Conservation (phyloP, 2,888 invertebrate genomes). For the Minunthozetes semirufus region DNA sequence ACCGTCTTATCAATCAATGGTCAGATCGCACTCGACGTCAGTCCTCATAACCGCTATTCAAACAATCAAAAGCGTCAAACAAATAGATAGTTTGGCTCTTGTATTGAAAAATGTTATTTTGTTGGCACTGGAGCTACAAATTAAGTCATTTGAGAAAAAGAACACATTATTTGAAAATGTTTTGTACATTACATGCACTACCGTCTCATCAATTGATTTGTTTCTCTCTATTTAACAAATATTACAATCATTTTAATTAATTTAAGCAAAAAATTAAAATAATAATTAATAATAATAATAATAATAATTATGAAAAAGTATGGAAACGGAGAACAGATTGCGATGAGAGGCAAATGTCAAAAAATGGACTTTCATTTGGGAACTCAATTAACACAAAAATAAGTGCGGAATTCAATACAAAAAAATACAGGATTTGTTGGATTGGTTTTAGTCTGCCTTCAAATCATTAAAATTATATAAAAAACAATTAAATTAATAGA, state of each 20-base stretch:
- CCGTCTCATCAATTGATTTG: background rate
- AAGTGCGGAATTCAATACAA: background rate
- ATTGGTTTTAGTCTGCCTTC: too few relatives aligned
- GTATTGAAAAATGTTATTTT: constrained; percentile 29
- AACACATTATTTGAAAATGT: constrained; percentile 17
- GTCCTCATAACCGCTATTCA: too few relatives aligned
- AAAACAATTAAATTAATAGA: constrained; percentile 11
- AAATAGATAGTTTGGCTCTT: constrained; percentile 24
- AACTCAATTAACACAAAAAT: background rate
- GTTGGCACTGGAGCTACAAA: constrained; percentile 30
- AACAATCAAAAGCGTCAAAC: constrained; percentile 1
- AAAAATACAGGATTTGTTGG: background rate
- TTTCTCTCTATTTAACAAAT: constrained; percentile 5
- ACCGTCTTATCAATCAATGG: constrained; percentile 3
- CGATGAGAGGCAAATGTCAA: background rate
- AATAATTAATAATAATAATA: background rate
- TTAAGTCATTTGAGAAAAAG: constrained; percentile 29
- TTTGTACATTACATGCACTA: constrained; percentile 28
- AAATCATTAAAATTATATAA: too few relatives aligned
- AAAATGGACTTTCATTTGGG: background rate
- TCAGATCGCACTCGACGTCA: too few relatives aligned
- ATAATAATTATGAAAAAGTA: background rate
- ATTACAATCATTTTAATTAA: constrained; percentile 18
- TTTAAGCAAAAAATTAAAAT: background rate
- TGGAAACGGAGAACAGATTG: constrained; percentile 9